Conservation (phyloP, 2,888 invertebrate genomes). For the Philonicus albiceps region DNA sequence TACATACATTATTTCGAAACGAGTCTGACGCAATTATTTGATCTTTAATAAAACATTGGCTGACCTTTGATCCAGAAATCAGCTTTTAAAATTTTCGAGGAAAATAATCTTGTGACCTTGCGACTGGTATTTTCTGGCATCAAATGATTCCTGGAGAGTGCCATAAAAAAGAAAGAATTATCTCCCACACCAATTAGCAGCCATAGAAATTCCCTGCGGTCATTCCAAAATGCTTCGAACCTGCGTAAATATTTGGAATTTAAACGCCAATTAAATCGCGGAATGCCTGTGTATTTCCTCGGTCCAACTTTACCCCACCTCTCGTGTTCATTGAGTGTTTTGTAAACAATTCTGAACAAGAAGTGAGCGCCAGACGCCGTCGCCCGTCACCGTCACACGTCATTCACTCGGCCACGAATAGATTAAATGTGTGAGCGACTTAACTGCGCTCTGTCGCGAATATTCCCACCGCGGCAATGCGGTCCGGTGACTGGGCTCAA, state of each 20-base stretch:
- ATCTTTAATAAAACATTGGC: background rate
- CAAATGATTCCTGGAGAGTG: background rate
- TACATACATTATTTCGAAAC: too few relatives aligned
- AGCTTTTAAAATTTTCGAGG: background rate
- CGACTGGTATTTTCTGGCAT: background rate
- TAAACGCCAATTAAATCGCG: background rate
- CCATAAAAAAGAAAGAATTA: background rate
- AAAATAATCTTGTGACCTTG: background rate
- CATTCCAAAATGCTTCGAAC: background rate
- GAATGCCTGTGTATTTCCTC: background rate
- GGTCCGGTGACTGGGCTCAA: background rate
- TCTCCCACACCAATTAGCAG: background rate
- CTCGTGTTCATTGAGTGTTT: background rate
- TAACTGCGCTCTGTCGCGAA: background rate
- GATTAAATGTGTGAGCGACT: background rate
- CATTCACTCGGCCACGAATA: background rate
- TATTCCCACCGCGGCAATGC: background rate
- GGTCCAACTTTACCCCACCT: background rate
- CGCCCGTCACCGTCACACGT: background rate
- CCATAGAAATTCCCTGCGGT: background rate
- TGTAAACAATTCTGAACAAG: background rate
- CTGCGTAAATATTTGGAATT: background rate
- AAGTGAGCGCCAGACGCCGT: background rate
- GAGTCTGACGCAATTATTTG: background rate
- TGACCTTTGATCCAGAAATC: background rate